Conservation (phyloP, 2,113 vertebrate species). For the Rynchops niger region DNA sequence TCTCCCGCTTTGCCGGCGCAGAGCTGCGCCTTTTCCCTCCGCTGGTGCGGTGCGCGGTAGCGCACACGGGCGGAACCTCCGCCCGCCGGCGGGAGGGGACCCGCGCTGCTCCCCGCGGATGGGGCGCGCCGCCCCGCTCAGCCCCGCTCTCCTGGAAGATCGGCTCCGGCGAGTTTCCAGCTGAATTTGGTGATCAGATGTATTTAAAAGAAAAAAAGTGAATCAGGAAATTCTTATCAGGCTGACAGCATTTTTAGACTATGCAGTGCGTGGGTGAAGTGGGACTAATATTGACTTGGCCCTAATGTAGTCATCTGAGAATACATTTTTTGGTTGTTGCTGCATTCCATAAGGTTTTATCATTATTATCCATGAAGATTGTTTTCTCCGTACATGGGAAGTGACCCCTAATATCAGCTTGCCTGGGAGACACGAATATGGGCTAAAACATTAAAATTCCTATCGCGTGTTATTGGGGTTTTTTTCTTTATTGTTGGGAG, state of each 20-base stretch:
- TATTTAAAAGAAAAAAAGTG: background rate
- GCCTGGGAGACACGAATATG: conserved; percentile 69
- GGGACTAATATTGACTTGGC: conserved; percentile 82
- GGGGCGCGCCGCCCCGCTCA: background rate
- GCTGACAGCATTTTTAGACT: conserved; percentile 83
- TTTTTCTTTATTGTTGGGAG: background rate
- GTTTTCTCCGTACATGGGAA: conserved; percentile 82
- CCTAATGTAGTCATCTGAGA: conserved; percentile 78
- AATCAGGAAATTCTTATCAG: conserved; percentile 81
- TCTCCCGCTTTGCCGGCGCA: background rate
- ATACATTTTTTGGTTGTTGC: conserved; percentile 84
- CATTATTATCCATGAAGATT: conserved; percentile 83
- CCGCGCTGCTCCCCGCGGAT: background rate
- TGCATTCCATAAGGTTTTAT: conserved; percentile 86
- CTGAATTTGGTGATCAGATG: conserved; percentile 70
- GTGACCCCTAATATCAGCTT: conserved; percentile 73
- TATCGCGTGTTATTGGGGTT: background rate
- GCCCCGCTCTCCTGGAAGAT: background rate
- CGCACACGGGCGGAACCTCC: conserved; percentile 39
- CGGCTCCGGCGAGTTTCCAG: background rate
- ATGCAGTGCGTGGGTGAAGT: conserved; percentile 82
- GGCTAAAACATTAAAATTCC: conserved; percentile 58
- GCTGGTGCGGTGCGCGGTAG: background rate
- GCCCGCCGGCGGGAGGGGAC: background rate
- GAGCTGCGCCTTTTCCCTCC: background rate